Evolutionary conservation across 2,888 invertebrate species (phyloP), one percentile per base, ranked within the genome.

Genomic region (Pristionchus exspectatus): DNA sequence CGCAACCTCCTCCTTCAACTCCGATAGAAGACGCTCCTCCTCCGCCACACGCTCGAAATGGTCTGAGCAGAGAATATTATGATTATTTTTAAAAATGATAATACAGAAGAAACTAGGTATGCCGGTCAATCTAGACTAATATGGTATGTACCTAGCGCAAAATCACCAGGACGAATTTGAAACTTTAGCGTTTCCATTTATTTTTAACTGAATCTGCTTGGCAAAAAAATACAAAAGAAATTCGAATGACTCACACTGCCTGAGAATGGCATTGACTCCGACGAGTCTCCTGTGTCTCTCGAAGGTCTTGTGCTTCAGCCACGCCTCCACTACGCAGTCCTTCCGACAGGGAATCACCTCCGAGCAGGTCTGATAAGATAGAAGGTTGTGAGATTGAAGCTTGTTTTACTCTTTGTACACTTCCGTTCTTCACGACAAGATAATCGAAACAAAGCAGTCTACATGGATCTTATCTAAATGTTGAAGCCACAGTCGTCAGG

Each of bases 281-380:
- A 4, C 89, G 72, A 69, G 88, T 59, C 83, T 50, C 88, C 88
- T 44, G 81, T 93, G 93, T 21, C 59, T 81, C 18, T 90, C 69
- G 5, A 54, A 87, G 9, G 89, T 86, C 59, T 85, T 72, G 87
- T 91, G 91, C 9, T 83, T 74, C 27, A 7, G n/a, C 91, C 91
- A 91, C 54, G 66, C 90, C 24, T 56, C 72, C 27, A 21, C 50
- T 18, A 44, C 50, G 24, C 33, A 30, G 50, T 72, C 88, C 87
- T 77, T 88, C 77, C 18, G 84, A n/a, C 66, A 66, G 24, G 87
- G 81, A 1, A 90, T 63, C 77, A 90, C 77, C 66, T 91, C 91
- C 63, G 91, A 88, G 83, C 93, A 93, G 10, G 86, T 90, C 92
- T 93, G 88, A n/a, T n/a, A n/a, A n/a, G n/a, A n/a, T n/a, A n/a